These are phyloP conservation scores for Tokudaia muenninki DNA, from an alignment of 2,797 vertebrate species.

Conservation along the genomic window DNA sequence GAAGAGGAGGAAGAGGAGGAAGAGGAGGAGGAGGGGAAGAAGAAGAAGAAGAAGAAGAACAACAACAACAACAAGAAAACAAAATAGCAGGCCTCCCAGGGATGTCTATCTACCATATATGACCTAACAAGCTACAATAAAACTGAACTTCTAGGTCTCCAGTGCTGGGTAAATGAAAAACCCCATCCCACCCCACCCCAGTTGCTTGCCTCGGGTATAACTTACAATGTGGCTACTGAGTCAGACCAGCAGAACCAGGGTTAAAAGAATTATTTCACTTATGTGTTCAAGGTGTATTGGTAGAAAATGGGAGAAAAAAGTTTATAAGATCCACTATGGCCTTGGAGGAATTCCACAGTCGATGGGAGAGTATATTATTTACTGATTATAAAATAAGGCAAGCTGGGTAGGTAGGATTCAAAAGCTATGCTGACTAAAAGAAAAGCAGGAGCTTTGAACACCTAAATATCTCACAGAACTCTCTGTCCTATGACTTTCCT, in stretches of 20 bases:
- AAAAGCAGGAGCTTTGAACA: constrained; percentile 1
- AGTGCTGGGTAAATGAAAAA: not conserved
- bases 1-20: too few species aligned
- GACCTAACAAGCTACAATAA: not conserved
- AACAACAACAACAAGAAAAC: not conserved
- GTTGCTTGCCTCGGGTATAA: not conserved
- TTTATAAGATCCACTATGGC: not conserved
- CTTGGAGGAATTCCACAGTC: not conserved
- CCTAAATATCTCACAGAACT: not conserved
- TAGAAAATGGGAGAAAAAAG: not conserved
- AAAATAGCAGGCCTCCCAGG: not conserved
- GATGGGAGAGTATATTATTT: not conserved
- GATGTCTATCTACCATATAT: not conserved
- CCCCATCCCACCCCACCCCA: too few species aligned
- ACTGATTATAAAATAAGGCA: not conserved
- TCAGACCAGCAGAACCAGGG: not conserved
- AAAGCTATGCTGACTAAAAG: constrained; percentile 21
- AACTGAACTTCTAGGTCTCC: not conserved
- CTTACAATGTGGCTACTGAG: not conserved
- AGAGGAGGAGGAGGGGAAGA: too few species aligned
- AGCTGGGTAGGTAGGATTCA: constrained; percentile 20
- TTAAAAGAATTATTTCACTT: not conserved
- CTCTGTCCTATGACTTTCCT: not conserved
- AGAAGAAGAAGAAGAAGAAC: too few species aligned
- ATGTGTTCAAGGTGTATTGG: not conserved